Conservation (phyloP, 2,888 invertebrate species). For the Lysandra coridon region DNA sequence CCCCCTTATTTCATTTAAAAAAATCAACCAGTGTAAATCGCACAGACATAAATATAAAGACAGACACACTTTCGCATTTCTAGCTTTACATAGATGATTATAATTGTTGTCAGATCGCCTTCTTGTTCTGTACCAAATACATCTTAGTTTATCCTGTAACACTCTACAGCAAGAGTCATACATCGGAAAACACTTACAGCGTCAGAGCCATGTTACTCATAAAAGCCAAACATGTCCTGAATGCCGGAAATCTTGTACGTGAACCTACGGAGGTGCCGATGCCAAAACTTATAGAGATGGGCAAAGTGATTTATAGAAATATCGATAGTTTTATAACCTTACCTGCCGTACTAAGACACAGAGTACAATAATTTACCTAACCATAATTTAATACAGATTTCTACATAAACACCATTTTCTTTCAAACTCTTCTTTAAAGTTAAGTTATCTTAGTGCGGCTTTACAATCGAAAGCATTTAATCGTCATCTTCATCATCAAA, state of each 20-base stretch:
- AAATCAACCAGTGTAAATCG: too few species aligned
- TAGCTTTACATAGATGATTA: too few species aligned
- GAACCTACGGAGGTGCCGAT: slow-evolving; percentile 6
- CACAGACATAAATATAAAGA: too few species aligned
- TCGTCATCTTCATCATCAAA: not conserved
- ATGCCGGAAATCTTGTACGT: slow-evolving; percentile 23
- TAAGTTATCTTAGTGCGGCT: too few species aligned
- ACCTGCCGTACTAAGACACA: not conserved
- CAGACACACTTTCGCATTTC: too few species aligned
- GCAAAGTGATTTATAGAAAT: not conserved
- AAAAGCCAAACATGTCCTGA: slow-evolving; percentile 23
- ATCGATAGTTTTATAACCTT: not conserved
- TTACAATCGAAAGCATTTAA: not conserved
- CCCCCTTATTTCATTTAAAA: too few species aligned
- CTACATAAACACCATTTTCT: too few species aligned
- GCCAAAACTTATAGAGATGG: not conserved
- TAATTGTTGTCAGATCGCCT: not conserved
- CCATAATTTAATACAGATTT: too few species aligned
- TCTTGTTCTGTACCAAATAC: not conserved
- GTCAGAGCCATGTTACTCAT: not conserved
- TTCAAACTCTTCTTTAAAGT: too few species aligned
- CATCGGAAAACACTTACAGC: slow-evolving; percentile 17
- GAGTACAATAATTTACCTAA: too few species aligned
- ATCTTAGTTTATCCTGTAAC: not conserved
- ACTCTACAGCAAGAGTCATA: not conserved